Conservation (phyloP, 2,113 vertebrate genomes). For the Serilophus lunatus region DNA sequence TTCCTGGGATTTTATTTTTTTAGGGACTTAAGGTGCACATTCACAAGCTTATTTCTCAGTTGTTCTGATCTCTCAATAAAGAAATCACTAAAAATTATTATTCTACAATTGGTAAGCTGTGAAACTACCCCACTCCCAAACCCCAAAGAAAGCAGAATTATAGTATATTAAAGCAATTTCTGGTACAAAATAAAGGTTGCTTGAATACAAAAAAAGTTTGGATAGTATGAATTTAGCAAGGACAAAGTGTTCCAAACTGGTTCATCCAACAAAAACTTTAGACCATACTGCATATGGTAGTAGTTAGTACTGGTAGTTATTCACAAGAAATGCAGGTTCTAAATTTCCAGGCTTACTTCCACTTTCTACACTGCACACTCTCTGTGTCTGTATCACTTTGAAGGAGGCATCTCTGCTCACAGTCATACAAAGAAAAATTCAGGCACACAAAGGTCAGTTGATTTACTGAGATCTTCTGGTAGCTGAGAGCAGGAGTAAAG, state of each 20-base stretch:
- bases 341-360: fast-evolving
- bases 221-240: background rate
- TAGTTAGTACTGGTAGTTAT: too few relatives aligned
- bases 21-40: background rate
- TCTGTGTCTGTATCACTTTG: background rate
- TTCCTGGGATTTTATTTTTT: background rate
- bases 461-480: background rate
- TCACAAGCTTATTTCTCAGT: background rate
- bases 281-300: fast-evolving
- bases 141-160: background rate
- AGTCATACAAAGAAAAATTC: background rate
- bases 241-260: background rate
- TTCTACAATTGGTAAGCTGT: background rate
- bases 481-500: background rate
- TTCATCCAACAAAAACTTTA: background rate
- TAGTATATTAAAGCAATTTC: background rate
- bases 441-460: background rate
- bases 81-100: background rate
- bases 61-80: background rate
- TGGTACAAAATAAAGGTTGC: background rate
- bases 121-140: background rate
- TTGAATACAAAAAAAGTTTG: background rate
- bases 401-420: background rate
- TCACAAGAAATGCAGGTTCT: background rate
- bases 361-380: fast-evolving